Evolutionary conservation across 2,797 vertebrate species (phyloP).

Genomic region (Chloroceryle inda): DNA sequence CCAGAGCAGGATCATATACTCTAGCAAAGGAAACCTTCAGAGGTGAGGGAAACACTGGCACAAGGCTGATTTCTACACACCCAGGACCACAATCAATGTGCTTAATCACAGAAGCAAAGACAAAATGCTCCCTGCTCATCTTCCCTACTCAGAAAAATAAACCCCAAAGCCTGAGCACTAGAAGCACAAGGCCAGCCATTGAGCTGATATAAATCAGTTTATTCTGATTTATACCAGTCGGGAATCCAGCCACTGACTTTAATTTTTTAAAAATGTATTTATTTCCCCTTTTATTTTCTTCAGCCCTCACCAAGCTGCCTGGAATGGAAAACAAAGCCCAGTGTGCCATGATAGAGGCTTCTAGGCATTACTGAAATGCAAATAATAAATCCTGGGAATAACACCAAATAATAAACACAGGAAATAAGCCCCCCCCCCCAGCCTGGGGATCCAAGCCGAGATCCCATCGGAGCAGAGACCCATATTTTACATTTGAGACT

Average conservation of each 20-base stretch:
- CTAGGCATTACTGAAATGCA: neutral
- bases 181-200: neutral
- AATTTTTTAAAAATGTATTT: neutral
- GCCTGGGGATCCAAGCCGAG: no score
- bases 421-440: neutral
- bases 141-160: neutral
- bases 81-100: accelerated
- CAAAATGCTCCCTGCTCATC: neutral
- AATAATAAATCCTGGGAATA: neutral
- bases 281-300: neutral
- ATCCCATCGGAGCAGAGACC: accelerated
- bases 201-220: neutral
- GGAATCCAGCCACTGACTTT: neutral
- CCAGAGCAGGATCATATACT: no score
- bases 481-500: accelerated
- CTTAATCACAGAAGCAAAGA: neutral
- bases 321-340: slow-evolving; percentile 38
- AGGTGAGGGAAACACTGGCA: accelerated
- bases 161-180: neutral
- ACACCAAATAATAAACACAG: neutral
- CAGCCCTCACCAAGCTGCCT: neutral
- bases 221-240: neutral
- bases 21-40: accelerated
- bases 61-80: neutral
- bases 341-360: neutral